Conservation (phyloP, 2,113 vertebrate genomes). For the Hippotragus niger region DNA sequence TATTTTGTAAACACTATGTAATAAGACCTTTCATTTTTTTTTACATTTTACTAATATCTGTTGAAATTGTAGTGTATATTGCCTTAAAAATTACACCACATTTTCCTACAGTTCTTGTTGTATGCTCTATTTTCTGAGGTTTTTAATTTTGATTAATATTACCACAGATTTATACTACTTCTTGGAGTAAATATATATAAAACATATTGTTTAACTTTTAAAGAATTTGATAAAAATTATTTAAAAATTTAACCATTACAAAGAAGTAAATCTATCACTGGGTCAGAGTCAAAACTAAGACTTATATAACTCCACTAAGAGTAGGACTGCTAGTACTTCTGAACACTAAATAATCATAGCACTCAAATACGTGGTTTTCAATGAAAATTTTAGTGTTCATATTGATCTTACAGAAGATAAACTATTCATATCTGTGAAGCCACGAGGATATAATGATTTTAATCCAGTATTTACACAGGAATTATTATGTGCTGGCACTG, state of each 20-base stretch:
- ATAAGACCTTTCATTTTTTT: background rate
- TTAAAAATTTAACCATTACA: background rate
- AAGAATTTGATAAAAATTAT: background rate
- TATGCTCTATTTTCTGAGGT: background rate
- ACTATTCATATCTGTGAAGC: background rate
- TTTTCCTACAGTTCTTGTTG: background rate
- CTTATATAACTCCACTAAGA: background rate
- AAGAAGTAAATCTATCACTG: background rate
- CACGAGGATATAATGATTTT: background rate
- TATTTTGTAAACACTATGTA: background rate
- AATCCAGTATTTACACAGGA: background rate
- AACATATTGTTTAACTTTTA: background rate
- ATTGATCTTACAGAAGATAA: background rate
- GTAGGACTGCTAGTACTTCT: background rate
- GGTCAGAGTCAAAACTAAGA: background rate
- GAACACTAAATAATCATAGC: background rate
- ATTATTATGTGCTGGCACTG: background rate
- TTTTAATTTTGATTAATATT: constrained; percentile 53
- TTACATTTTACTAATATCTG: background rate
- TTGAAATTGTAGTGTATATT: background rate
- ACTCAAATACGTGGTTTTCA: background rate
- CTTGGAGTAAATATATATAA: background rate
- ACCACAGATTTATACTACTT: background rate
- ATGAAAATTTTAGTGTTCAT: background rate
- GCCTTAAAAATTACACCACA: background rate